phyloP scores from a whole-genome alignment of 2,113 vertebrate species.

The Oncorhynchus mykiss region DNA sequence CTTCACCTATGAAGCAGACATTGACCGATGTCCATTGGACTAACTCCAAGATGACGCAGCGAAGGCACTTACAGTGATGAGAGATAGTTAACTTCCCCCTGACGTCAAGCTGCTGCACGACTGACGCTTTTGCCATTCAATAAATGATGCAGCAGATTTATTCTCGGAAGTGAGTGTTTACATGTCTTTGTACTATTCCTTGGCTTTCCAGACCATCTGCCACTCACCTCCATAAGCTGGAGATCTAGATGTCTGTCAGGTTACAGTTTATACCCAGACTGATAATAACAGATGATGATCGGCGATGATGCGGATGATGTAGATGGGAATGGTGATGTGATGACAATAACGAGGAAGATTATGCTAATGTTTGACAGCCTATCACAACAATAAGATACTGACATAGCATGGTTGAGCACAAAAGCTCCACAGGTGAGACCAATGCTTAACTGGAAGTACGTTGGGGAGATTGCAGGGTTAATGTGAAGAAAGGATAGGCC shows the following conservation, averaged over 20 bases:
- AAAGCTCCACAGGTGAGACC: neutral
- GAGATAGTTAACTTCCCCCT: constrained; percentile 33
- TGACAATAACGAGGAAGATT: neutral
- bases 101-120: constrained; percentile 37
- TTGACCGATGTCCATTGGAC: constrained; percentile 5
- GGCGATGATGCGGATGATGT: neutral
- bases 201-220: constrained; percentile 44
- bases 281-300: neutral
- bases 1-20: neutral
- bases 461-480: neutral
- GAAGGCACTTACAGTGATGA: constrained; percentile 22
- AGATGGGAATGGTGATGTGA: neutral
- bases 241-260: neutral
- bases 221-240: constrained; percentile 11
- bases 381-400: neutral
- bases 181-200: constrained; percentile 51
- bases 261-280: neutral
- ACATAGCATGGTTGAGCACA: neutral
- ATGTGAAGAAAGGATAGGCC: neutral
- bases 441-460: neutral
- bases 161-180: constrained; percentile 57
- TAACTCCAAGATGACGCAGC: constrained; percentile 10
- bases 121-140: constrained; percentile 46
- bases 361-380: neutral
- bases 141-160: constrained; percentile 64